Conservation (phyloP, 64 coral and sea anemone genomes). For the Montipora foliosa region DNA sequence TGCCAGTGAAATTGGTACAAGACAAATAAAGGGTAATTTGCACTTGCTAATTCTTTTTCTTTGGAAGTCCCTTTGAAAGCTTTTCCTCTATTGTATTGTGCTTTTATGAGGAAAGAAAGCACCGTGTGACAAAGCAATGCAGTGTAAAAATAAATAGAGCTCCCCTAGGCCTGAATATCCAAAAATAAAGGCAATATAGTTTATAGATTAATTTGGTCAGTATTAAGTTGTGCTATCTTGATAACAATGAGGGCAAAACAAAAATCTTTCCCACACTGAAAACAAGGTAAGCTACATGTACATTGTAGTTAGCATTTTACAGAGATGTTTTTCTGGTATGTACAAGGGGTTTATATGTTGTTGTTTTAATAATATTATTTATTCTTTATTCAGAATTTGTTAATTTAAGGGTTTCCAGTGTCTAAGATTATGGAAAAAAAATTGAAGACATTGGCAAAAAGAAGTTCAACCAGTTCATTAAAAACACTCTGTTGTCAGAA, state of each 20-base stretch:
- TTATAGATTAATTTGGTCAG: background rate
- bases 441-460: too few species aligned
- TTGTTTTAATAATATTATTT: too few species aligned
- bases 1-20: too few species aligned
- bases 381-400: too few species aligned
- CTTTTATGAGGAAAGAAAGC: background rate
- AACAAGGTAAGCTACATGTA: too few species aligned
- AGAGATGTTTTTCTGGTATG: background rate
- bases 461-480: too few species aligned
- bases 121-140: background rate
- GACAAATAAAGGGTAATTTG: too few species aligned
- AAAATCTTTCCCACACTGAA: background rate
- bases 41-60: background rate
- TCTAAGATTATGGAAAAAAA: too few species aligned
- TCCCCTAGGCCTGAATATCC: background rate
- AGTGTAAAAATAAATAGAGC: background rate
- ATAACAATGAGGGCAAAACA: slow-evolving; percentile 13
- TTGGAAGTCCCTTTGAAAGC: background rate
- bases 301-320: background rate
- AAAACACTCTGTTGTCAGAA: too few species aligned
- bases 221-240: background rate
- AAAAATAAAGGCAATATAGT: slow-evolving; percentile 32
- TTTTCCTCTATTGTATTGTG: too few species aligned
- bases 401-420: too few species aligned
- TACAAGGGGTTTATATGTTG: too few species aligned